Base-by-base conservation (phyloP, 2,797 vertebrate genomes). In the Pyrocephalus nanus region DNA sequence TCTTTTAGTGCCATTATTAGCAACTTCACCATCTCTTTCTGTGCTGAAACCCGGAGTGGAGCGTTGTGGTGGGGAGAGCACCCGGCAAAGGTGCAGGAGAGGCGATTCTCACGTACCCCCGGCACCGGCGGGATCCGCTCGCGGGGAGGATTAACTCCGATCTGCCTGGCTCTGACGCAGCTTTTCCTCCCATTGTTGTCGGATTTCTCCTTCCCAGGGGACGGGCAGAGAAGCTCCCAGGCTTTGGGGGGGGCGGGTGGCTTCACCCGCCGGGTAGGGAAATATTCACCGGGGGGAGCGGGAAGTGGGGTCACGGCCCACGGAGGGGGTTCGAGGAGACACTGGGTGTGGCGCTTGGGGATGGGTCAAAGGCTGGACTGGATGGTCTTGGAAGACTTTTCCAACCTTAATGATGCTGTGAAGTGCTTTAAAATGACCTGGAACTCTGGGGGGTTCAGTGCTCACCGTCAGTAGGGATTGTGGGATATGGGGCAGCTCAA, bases 1-100 rank as follows among this genome's bases (percentile, higher is more conserved):
- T 98, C 98, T 98, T 98, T 97, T 97, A 92, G 97, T 98, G 97
- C 97, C 98, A 98, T 98, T 98, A 98, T 98, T 98, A 98, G 98
- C 98, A 98, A 98, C 98, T 98, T 97, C 97, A 93, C 97, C 97
- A 95, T 96, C 95, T 80, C 96, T 96, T 92, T 89, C 96, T 70
- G 97, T 85, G 97, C 97, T 81, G 97, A 94, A 91, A 91, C 97
- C 96, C 97, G 23, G 79, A 97, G 98, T 60, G 96, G 96, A 95
- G 95, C 97, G 92, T 95, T 95, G 95, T 97, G 96, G 96, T 60
- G 95, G 29, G 96, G 88, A 97, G 94, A 95, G 97, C 66, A 93
- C 96, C 96, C 96, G 73, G 64, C 86, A 57, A 73, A 75, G 79
- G 92, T 87, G 95, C 86, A 92, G 96, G 86, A 74, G 95, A 80